These are phyloP conservation scores for Platycnemis pennipes DNA, from an alignment of 2,888 invertebrate species.

Conservation along the genomic window DNA sequence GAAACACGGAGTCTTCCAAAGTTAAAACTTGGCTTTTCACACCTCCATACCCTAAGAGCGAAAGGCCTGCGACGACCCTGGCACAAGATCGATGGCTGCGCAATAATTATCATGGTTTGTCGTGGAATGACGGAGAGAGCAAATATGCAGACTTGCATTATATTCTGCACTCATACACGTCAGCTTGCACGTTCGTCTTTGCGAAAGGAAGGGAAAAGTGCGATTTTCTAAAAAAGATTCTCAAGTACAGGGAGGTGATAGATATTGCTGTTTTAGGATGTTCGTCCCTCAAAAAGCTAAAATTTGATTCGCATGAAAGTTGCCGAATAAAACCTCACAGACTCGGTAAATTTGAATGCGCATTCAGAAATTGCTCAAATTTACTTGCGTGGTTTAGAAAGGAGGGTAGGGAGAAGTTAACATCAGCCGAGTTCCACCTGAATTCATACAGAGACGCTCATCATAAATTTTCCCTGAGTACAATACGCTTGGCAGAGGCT, in stretches of 20 bases:
- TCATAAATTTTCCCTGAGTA: not conserved
- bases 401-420: not conserved
- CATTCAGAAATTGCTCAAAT: not conserved
- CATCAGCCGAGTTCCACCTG: not conserved
- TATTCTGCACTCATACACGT: not conserved
- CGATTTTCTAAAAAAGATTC: not conserved
- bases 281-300: not conserved
- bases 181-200: too few species aligned
- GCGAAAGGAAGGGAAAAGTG: not conserved
- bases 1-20: not conserved
- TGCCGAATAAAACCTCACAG: not conserved
- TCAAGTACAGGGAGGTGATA: not conserved
- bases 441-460: not conserved
- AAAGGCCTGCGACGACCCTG: too few species aligned
- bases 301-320: not conserved
- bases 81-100: not conserved
- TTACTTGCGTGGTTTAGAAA: not conserved
- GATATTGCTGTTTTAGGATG: not conserved
- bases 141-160: not conserved
- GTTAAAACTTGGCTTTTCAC: not conserved
- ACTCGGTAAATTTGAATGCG: not conserved
- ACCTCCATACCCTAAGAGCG: too few species aligned
- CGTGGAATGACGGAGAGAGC: not conserved
- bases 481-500: not conserved
- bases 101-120: not conserved